Conservation (phyloP, 2,797 vertebrate genomes). For the Cephalopachus bancanus region DNA sequence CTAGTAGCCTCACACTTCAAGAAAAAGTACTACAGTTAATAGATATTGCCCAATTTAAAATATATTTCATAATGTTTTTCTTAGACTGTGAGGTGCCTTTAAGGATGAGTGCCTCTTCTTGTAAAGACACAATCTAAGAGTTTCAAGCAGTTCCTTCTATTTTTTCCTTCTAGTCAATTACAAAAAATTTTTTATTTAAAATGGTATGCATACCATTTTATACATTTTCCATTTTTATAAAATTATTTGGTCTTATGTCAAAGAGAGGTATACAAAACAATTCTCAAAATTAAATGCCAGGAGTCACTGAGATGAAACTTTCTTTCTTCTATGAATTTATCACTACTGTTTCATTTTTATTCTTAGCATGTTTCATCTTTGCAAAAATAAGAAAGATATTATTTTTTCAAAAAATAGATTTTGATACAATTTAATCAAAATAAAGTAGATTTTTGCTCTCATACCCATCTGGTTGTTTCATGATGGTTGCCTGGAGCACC, state of each 20-base stretch:
- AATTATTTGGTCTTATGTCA: background rate
- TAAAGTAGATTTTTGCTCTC: background rate
- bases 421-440: background rate
- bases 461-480: background rate
- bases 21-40: background rate
- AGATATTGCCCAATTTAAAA: background rate
- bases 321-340: constrained; percentile 2
- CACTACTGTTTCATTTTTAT: background rate
- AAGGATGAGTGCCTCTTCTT: background rate
- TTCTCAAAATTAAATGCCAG: background rate
- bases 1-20: background rate
- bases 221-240: background rate
- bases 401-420: background rate
- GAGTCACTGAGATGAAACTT: background rate
- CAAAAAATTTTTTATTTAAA: constrained; percentile 4
- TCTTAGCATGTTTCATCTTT: background rate
- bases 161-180: background rate
- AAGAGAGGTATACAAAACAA: background rate
- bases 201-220: background rate
- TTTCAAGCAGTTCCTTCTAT: background rate
- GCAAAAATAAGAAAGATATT: background rate
- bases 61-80: background rate
- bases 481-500: background rate
- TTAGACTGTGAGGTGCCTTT: background rate
- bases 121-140: constrained; percentile 29